These are phyloP conservation scores for Hyaena hyaena DNA, from an alignment of 2,113 vertebrate species.

Conservation along the genomic window DNA sequence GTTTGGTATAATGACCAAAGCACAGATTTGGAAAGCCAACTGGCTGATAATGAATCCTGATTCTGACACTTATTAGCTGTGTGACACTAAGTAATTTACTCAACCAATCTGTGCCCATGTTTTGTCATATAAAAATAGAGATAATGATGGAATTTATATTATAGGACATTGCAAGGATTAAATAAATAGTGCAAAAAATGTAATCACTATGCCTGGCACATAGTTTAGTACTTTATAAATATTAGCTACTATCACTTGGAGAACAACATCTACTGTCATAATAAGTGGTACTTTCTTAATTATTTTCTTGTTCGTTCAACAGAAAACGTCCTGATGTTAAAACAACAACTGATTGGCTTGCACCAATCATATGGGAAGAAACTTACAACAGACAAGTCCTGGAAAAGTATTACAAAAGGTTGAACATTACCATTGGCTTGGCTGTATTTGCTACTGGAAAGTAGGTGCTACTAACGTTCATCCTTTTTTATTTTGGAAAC, in stretches of 20 bases:
- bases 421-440: constrained; percentile 76
- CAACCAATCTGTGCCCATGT: background rate
- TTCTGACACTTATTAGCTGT: background rate
- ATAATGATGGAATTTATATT: background rate
- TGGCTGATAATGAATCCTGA: background rate
- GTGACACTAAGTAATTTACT: constrained; percentile 15
- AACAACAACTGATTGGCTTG: constrained; percentile 65
- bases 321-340: constrained; percentile 64
- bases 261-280: background rate
- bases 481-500: constrained; percentile 21
- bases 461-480: constrained; percentile 55
- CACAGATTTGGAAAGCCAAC: background rate
- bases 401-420: constrained; percentile 62
- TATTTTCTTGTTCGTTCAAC: background rate
- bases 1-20: background rate
- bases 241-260: background rate
- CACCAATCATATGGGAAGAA: constrained; percentile 79
- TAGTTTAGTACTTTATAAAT: background rate
- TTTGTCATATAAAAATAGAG: background rate
- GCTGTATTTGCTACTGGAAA: constrained; percentile 60
- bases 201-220: background rate
- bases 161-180: background rate
- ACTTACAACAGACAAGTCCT: constrained; percentile 71
- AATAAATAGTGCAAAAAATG: background rate
- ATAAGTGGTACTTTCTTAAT: background rate